These are phyloP conservation scores for Dinocampus coccinellae DNA, from an alignment of 2,888 invertebrate genomes.

Conservation along the genomic window DNA sequence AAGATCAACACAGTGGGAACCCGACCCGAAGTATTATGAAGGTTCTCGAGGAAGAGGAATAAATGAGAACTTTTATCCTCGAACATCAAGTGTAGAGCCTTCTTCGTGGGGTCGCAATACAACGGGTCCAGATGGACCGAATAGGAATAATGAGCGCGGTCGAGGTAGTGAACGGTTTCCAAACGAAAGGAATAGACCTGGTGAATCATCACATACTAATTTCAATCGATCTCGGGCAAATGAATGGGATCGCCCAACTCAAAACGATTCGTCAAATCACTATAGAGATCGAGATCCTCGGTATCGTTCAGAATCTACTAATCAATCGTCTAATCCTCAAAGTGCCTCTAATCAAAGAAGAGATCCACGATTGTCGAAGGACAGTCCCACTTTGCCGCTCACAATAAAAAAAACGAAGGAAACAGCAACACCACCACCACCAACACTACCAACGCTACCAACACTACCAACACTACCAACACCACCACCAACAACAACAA, in stretches of 20 bases:
- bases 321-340: slow-evolving; percentile 26
- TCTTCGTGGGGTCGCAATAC: slow-evolving; percentile 17
- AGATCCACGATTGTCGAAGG: slow-evolving; percentile 56
- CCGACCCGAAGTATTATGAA: slow-evolving; percentile 30
- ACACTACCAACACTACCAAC: not conserved
- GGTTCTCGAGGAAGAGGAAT: slow-evolving; percentile 43
- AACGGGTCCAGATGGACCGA: not conserved
- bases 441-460: slow-evolving; percentile 27
- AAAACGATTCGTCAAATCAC: slow-evolving; percentile 18
- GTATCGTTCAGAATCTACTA: slow-evolving; percentile 42
- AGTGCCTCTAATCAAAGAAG: slow-evolving; percentile 39
- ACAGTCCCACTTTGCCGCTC: slow-evolving; percentile 34
- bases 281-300: slow-evolving; percentile 49
- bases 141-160: not conserved
- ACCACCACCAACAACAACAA: no score
- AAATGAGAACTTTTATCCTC: slow-evolving; percentile 39
- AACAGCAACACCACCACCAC: not conserved
- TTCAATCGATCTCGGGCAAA: slow-evolving; percentile 39
- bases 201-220: slow-evolving; percentile 43
- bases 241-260: slow-evolving; percentile 36
- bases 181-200: slow-evolving; percentile 48
- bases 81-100: not conserved
- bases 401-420: slow-evolving; percentile 33
- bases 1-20: slow-evolving; percentile 39
- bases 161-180: slow-evolving; percentile 16